Percentiles rank a stretch among this genome's conserved stretches.
Conservation (phyloP, 2,113 vertebrate species). For the Eulacestoma nigropectus region DNA sequence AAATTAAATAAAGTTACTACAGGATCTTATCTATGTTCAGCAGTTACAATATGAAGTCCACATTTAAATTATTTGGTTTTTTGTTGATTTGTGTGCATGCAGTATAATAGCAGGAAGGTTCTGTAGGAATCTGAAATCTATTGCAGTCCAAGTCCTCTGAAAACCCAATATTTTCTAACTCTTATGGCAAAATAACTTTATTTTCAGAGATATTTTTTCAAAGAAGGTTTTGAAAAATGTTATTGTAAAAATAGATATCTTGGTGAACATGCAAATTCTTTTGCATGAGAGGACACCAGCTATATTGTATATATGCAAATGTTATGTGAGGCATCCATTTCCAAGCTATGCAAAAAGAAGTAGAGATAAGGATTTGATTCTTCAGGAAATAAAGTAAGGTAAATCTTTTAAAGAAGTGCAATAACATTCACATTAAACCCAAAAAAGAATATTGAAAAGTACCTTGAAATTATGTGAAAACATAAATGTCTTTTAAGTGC, state of each 20-base stretch:
- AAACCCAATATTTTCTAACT: neutral
- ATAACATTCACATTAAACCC: neutral
- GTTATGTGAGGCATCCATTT: neutral
- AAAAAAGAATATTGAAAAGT: neutral
- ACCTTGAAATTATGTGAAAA: neutral
- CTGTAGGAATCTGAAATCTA: neutral
- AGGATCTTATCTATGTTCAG: neutral
- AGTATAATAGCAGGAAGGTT: neutral
- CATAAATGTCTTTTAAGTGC: neutral
- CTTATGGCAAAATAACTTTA: neutral
- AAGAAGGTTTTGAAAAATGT: rapidly evolving
- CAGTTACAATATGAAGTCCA: neutral
- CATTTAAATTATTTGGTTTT: neutral
- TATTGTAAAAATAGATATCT: neutral
- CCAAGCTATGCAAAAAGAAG: neutral
- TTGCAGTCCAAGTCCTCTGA: neutral
- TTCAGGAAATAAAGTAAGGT: neutral
- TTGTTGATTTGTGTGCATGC: neutral
- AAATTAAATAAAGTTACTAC: neutral
- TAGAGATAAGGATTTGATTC: neutral
- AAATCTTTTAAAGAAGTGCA: neutral
- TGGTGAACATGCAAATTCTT: neutral
- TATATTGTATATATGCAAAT: neutral
- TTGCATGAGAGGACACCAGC: neutral
- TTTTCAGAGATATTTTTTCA: neutral